These are phyloP conservation scores for Sinocyclocheilus maitianheensis DNA, from an alignment of 2,113 vertebrate species.

Conservation along the genomic window DNA sequence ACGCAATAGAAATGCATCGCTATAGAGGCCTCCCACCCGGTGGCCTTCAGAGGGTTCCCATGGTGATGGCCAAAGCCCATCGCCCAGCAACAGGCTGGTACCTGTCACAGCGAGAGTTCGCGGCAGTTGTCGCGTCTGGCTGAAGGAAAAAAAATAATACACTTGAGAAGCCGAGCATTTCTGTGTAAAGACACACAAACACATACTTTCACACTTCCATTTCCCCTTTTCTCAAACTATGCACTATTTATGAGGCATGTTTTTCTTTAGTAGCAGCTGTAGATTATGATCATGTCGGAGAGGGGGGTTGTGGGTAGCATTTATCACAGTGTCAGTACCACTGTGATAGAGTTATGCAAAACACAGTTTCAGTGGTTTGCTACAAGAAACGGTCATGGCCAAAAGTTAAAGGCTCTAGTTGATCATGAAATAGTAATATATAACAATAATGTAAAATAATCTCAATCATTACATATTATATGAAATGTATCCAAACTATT, in stretches of 20 bases:
- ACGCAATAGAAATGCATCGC: conserved; percentile 32
- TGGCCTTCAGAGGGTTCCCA: conserved; percentile 52
- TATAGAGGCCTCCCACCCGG: conserved; percentile 39
- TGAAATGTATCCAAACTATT: background rate
- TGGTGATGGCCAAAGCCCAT: conserved; percentile 50
- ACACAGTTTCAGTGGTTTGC: background rate
- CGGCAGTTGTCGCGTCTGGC: background rate
- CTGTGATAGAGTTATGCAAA: background rate
- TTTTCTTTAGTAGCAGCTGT: conserved; percentile 7
- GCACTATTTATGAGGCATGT: background rate
- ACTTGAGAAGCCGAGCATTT: background rate
- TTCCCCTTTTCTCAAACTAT: conserved; percentile 11
- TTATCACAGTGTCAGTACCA: background rate
- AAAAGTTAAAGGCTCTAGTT: background rate
- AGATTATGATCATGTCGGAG: background rate
- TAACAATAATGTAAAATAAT: background rate
- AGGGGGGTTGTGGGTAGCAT: conserved; percentile 9
- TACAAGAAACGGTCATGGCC: background rate
- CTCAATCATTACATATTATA: background rate
- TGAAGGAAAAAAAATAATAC: background rate
- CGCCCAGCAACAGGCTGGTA: conserved; percentile 43
- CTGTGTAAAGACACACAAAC: background rate
- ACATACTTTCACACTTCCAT: background rate
- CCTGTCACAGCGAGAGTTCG: conserved; percentile 17
- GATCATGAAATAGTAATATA: background rate